Percentiles rank a stretch among this genome's conserved stretches.
Evolutionary conservation across 2,888 invertebrate species (phyloP).

Genomic region (Dynastes maya): DNA sequence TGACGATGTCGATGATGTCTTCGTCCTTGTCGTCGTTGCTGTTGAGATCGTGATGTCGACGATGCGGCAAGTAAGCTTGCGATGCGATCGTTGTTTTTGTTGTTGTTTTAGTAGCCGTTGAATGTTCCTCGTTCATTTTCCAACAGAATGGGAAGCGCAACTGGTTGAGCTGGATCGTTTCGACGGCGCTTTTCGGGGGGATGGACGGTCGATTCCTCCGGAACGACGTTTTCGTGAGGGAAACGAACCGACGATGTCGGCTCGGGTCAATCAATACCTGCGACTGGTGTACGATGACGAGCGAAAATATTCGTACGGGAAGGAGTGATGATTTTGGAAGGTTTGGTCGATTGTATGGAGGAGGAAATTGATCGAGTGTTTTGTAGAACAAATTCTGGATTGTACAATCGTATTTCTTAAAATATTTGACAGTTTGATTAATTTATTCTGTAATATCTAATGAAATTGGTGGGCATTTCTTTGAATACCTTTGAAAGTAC

Average conservation of each 20-base stretch:
- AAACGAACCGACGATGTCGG: constrained; percentile 15
- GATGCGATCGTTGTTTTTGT: background rate
- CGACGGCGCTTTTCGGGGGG: background rate
- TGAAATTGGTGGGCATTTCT: too few species aligned
- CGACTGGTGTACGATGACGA: constrained; percentile 6
- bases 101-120: background rate
- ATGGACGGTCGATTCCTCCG: background rate
- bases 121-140: constrained; percentile 22
- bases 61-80: background rate
- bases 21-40: background rate
- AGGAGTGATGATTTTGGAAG: too few species aligned
- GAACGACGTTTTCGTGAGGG: constrained; percentile 1
- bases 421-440: too few species aligned
- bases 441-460: too few species aligned
- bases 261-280: constrained; percentile 37
- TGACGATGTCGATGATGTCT: background rate
- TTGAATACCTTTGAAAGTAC: too few species aligned
- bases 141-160: constrained; percentile 23
- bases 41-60: background rate
- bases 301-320: background rate
- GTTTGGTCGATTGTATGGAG: too few species aligned
- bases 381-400: too few species aligned
- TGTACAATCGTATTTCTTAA: too few species aligned
- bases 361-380: too few species aligned
- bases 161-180: constrained; percentile 11